Base-by-base conservation (phyloP, 2,113 vertebrate species). In the Nannobrachium achirus region DNA sequence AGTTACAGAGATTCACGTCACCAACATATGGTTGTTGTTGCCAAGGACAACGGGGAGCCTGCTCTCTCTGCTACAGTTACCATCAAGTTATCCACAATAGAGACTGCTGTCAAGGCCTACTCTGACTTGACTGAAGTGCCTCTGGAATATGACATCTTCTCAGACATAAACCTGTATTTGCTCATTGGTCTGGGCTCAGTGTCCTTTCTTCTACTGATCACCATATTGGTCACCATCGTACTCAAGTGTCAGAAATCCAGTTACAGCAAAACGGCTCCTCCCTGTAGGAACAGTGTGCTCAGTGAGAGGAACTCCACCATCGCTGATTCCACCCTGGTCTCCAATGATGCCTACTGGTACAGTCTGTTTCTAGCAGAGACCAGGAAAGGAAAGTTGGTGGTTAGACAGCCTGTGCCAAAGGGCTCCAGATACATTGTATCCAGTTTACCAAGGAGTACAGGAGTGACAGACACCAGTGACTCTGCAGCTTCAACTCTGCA, bases 31-130 rank as follows among this genome's bases (percentile, higher is more conserved):
- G 63, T 94, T 41, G 86, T 94, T 59, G 88, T 92, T 60, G 92
- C 93, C 58, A 75, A 86, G 18, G 93, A 94, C 0, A 69, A 91
- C 0, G 93, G 93, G 1, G 79, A 93, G 46, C 93, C 92, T 0
- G 76, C 92, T 4, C 92, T 95, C 41, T 95, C 94, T 0, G 91
- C 80, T 20, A 82, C 80, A 69, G 87, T 93, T 8, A 91, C 93
- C 66, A 89, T 89, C 6, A 89, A 86, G 48, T 70, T 93, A 69
- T 74, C 74, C 56, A 77, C 78, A 40, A 56, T 78, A 62, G 75
- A 81, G 69, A 82, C 76, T 38, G 72, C 52, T 2, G 62, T 82
- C 1, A 82, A 82, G 63, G 51, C 80, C 61, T 73, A 76, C 73
- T 76, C 76, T 59, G 79, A 84, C 63, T 85, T 93, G 72, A 92